phyloP scores from a whole-genome alignment of 2,888 invertebrate species.

The Crepidodera aurea region DNA sequence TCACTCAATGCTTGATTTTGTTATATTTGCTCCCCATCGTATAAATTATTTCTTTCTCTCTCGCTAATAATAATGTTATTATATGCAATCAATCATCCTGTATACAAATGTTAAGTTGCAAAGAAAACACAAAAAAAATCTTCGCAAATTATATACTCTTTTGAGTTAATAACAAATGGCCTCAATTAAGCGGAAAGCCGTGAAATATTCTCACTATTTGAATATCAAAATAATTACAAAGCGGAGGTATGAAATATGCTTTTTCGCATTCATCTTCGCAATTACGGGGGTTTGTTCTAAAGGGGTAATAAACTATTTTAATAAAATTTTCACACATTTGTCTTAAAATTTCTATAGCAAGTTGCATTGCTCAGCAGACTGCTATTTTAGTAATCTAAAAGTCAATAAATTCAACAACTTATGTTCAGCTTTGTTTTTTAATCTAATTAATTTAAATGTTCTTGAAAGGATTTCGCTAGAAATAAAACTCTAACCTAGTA shows the following conservation, averaged over 20 bases:
- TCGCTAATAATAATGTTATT: constrained; percentile 42
- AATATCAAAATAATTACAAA: constrained; percentile 11
- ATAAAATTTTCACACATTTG: neutral
- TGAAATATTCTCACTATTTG: constrained; percentile 25
- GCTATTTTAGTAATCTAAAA: no score
- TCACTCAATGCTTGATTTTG: constrained; percentile 54
- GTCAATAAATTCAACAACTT: no score
- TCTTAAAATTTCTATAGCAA: neutral
- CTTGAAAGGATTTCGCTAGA: no score
- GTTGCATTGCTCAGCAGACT: no score
- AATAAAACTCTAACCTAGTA: no score
- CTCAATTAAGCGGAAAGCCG: constrained; percentile 22
- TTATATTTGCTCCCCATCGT: constrained; percentile 48
- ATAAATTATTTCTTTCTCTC: constrained; percentile 41
- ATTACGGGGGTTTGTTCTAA: neutral
- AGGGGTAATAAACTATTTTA: constrained; percentile 3
- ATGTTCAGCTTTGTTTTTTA: no score
- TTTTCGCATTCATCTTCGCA: constrained; percentile 9
- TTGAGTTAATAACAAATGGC: constrained; percentile 27
- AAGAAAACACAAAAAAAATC: constrained; percentile 22
- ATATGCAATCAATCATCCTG: constrained; percentile 31
- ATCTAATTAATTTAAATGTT: no score
- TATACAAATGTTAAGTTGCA: constrained; percentile 23
- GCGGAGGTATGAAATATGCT: constrained; percentile 7
- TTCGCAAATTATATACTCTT: constrained; percentile 23